These are phyloP conservation scores for Anoplophora glabripennis DNA, from an alignment of 1,140 invertebrate species.

Conservation along the genomic window DNA sequence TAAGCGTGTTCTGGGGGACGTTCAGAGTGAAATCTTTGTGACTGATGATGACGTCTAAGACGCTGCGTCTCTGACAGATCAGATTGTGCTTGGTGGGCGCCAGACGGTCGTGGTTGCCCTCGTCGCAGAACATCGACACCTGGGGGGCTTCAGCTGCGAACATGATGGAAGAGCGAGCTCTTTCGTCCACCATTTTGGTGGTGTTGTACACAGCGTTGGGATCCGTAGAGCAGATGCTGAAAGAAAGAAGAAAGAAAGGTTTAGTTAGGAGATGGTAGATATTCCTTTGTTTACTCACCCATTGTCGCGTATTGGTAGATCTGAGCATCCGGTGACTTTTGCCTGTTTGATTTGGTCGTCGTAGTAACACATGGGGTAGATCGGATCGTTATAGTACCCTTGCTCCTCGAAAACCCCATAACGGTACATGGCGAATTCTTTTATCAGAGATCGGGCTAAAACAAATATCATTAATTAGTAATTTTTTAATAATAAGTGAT, in stretches of 20 bases:
- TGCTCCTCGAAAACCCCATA: slow-evolving; percentile 71
- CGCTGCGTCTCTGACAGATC: slow-evolving; percentile 59
- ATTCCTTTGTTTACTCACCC: slow-evolving; percentile 47
- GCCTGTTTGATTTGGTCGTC: slow-evolving; percentile 46
- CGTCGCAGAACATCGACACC: slow-evolving; percentile 61
- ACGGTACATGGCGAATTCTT: slow-evolving; percentile 65
- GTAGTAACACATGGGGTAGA: slow-evolving; percentile 58
- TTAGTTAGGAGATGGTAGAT: background rate
- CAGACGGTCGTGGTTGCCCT: slow-evolving; percentile 57
- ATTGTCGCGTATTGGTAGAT: slow-evolving; percentile 50
- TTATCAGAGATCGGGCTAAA: slow-evolving; percentile 49
- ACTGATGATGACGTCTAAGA: slow-evolving; percentile 59
- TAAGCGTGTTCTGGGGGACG: slow-evolving; percentile 23
- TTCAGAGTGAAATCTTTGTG: slow-evolving; percentile 57
- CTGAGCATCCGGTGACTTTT: slow-evolving; percentile 53
- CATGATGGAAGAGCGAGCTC: slow-evolving; percentile 57
- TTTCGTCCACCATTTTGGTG: slow-evolving; percentile 47
- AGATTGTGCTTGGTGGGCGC: slow-evolving; percentile 69
- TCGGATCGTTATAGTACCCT: slow-evolving; percentile 57
- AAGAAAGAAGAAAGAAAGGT: slow-evolving; percentile 27
- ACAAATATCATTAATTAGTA: background rate
- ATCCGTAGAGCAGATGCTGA: slow-evolving; percentile 42
- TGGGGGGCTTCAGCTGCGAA: slow-evolving; percentile 51
- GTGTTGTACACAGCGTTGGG: slow-evolving; percentile 40
- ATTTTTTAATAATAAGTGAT: background rate